Evolutionary conservation across 2,113 vertebrate genomes (phyloP), one percentile per base, ranked within the genome.

Genomic region (Steatornis caripensis): DNA sequence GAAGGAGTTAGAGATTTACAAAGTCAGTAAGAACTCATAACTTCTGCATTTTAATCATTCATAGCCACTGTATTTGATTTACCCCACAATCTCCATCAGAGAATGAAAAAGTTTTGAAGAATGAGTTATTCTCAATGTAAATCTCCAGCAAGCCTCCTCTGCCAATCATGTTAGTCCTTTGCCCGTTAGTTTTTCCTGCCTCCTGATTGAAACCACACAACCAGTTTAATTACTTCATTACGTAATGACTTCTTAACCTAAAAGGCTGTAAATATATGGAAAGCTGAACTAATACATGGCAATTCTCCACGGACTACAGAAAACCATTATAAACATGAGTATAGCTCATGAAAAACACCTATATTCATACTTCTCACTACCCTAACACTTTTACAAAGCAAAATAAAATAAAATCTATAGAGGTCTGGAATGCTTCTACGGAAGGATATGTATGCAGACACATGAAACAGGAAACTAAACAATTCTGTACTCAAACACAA

Each of bases 51-150:
- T 98, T 98, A 98, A 98, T 98, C 85, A 97, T 95, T 96, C 88
- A 91, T 69, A 92, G 88, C 95, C 86, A 91, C 46, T 70, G 82
- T 72, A 48, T 71, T 94, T 98, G 96, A 98, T 97, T 98, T 98
- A 98, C 93, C 96, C 89, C 87, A 74, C 74, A 95, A 97, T 89
- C 97, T 92, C 70, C 72, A 96, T 74, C 78, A 97, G 92, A 96
- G 97, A 98, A 96, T 96, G 91, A 96, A 97, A 88, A 90, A 82
- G 84, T 97, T 98, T 95, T 98, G 97, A 98, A 95, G 96, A 97
- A 98, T 94, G 96, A 97, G 76, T 97, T 96, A 93, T 95, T 98
- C 94, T 96, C 89, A 93, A 84, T 92, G 95, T 98, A 98, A 98
- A 98, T 98, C 97, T 97, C 82, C 66, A 96, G 83, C 49, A 96